Base-by-base conservation (phyloP, 1,140 invertebrate genomes). In the Campoletis sonorensis region DNA sequence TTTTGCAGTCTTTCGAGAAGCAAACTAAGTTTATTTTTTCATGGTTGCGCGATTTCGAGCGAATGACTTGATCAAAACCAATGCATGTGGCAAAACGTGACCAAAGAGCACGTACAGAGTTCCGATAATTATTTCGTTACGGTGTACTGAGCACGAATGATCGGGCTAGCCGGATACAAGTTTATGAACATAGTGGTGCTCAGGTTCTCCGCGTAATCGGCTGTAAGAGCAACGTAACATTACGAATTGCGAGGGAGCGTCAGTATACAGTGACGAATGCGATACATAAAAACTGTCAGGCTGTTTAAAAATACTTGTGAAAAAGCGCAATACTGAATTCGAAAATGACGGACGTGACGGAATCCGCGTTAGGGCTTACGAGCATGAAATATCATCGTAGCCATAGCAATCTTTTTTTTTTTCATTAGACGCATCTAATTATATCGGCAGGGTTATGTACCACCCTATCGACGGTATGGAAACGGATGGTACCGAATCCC, bases 61-160 rank as follows among this genome's bases (percentile, higher is more conserved):
- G 72, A 54, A 64, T 26, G n/a, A 73, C 21, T 73, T 37, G 75
- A 79, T 79, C 64, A 79, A 54, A 67, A 58, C 23, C 1, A 23
- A 26, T 15, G 21, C 27, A 64, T 64, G 23, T 26, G 61, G n/a
- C 4, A 70, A 70, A 70, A 70, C 26, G 27, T 70, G 27, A 70
- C 67, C 27, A 70, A 15, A 70, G 67, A 33, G 67, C 40, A 45
- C 40, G 26, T 30, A 33, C 26, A 68, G 27, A 33, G 13, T 37
- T 79, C 18, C 51, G 23, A 58, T 79, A 27, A 79, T 71, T 68
- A 70, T 68, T 58, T 71, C 79, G 79, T 80, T 64, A 80, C 70
- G 79, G 79, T 80, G 79, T 27, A 33, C 54, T 73, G 79, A 61
- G 33, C 61, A 30, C 79, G 70, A 80, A 80, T 80, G 54, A 64